phyloP scores from a whole-genome alignment of 2,888 invertebrate species.

The Coleophora flavipennella region DNA sequence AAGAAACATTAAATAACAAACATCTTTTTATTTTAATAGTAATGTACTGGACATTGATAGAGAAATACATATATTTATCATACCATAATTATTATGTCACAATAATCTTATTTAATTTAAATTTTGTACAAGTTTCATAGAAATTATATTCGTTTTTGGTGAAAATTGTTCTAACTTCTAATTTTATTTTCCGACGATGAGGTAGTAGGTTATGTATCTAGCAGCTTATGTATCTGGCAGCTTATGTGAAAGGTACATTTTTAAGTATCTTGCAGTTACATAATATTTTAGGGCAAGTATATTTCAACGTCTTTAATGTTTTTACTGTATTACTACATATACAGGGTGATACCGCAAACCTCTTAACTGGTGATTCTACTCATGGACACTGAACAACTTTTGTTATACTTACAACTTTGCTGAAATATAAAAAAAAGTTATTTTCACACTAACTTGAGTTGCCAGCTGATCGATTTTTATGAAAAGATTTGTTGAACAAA shows the following conservation, averaged over 20 bases:
- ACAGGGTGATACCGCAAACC: no score
- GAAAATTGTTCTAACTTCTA: constrained; percentile 19
- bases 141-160: constrained; percentile 26
- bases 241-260: no score
- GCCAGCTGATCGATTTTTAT: no score
- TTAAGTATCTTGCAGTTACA: no score
- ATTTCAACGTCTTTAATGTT: neutral
- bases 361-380: no score
- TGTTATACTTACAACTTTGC: no score
- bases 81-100: constrained; percentile 57
- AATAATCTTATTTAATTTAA: constrained; percentile 49
- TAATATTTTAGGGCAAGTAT: no score
- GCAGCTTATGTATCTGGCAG: constrained; percentile 15
- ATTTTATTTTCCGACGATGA: constrained; percentile 47
- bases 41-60: constrained; percentile 67
- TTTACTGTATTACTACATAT: neutral
- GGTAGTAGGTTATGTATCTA: constrained; percentile 49
- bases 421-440: no score
- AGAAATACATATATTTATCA: constrained; percentile 64
- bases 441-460: no score
- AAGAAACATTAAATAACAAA: constrained; percentile 57
- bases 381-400: no score
- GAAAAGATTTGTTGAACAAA: no score
- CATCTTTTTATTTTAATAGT: constrained; percentile 67
- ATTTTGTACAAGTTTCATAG: constrained; percentile 48